Evolutionary conservation across 1,140 invertebrate species (phyloP).

Genomic region (Drosophila sechellia): DNA sequence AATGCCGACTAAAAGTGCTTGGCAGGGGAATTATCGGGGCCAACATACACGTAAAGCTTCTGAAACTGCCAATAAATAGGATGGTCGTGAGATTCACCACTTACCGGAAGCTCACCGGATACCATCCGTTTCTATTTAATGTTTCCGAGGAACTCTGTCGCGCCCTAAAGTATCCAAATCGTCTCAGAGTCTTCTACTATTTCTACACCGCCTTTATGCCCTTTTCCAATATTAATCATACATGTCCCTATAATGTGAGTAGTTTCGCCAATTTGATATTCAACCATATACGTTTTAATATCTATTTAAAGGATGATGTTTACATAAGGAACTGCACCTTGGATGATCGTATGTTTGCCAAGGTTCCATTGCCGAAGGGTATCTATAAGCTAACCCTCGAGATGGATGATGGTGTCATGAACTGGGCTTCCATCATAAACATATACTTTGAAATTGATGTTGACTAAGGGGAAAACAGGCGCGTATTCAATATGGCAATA

Average conservation of each 20-base stretch:
- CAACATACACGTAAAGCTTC: not conserved
- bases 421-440: not conserved
- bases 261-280: no score
- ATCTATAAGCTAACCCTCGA: not conserved
- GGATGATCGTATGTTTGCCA: not conserved
- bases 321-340: slow-evolving; percentile 1
- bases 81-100: not conserved
- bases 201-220: not conserved
- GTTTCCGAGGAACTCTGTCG: not conserved
- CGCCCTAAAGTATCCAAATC: not conserved
- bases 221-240: slow-evolving; percentile 4
- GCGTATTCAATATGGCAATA: no score
- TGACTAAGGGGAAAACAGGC: not conserved
- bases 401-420: not conserved
- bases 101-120: not conserved
- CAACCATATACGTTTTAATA: not conserved
- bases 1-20: slow-evolving; percentile 3
- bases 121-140: slow-evolving; percentile 10
- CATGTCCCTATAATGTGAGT: slow-evolving; percentile 4
- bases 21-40: slow-evolving; percentile 1
- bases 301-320: not conserved
- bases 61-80: not conserved
- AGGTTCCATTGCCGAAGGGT: slow-evolving; percentile 7
- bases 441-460: not conserved
- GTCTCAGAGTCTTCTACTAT: not conserved